Evolutionary conservation across 2,797 vertebrate species (phyloP).

Genomic region (Anguilla anguilla): DNA sequence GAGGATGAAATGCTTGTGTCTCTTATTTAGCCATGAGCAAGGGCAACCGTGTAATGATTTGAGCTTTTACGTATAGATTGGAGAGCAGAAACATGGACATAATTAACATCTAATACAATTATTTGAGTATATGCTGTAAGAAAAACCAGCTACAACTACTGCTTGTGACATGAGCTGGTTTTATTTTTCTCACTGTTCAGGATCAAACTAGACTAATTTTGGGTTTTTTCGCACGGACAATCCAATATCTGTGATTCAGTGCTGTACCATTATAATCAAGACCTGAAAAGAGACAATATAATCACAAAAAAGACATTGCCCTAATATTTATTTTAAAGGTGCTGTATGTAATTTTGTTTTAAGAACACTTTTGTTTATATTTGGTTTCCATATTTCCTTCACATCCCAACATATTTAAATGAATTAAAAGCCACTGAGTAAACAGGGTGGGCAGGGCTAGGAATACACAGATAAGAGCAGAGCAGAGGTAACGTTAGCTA

Average conservation of each 20-base stretch:
- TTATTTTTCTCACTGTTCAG: background rate
- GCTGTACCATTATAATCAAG: background rate
- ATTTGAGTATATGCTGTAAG: background rate
- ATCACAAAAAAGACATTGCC: too few relatives aligned
- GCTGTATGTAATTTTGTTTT: too few relatives aligned
- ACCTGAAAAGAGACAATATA: background rate
- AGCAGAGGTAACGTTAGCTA: too few relatives aligned
- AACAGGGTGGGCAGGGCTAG: too few relatives aligned
- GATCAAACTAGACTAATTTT: background rate
- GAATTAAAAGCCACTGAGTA: too few relatives aligned
- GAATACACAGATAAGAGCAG: too few relatives aligned
- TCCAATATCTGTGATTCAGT: background rate
- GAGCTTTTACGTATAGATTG: background rate
- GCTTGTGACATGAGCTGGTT: background rate
- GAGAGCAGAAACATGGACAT: background rate
- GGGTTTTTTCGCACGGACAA: background rate
- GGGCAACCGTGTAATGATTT: conserved; percentile 19
- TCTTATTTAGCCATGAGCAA: conserved; percentile 21
- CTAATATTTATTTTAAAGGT: background rate
- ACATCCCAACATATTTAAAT: too few relatives aligned
- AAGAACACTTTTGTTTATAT: too few relatives aligned
- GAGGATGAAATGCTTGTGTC: conserved; percentile 25
- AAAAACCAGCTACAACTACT: background rate
- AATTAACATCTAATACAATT: conserved; percentile 23
- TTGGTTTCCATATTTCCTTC: too few relatives aligned